Percentiles rank a stretch among this genome's conserved stretches.
Conservation (phyloP, 2,888 invertebrate genomes). For the Microplitis deprimator region DNA sequence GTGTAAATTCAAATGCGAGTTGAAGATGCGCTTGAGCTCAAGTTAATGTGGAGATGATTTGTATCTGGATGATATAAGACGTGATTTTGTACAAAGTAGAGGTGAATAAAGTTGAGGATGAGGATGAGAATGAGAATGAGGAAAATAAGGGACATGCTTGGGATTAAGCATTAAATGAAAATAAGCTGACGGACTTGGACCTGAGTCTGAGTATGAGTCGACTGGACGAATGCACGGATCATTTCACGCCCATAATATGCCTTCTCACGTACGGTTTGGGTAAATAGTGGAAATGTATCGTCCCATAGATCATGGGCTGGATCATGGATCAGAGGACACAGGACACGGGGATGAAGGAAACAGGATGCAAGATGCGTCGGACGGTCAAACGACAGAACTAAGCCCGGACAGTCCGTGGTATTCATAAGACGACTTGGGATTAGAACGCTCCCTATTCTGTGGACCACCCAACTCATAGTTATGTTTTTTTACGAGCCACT, state of each 20-base stretch:
- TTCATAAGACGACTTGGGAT: conserved; percentile 68
- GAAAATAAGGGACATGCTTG: too few relatives aligned
- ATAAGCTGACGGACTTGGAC: too few relatives aligned
- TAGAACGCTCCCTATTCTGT: conserved; percentile 55
- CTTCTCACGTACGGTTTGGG: conserved; percentile 60
- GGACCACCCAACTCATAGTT: conserved; percentile 63
- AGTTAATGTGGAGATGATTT: not conserved
- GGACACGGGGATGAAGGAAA: conserved; percentile 45
- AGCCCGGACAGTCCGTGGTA: conserved; percentile 67
- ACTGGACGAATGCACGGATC: conserved; percentile 69
- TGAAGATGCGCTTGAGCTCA: too few relatives aligned
- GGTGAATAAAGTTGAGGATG: not conserved
- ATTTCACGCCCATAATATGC: conserved; percentile 71
- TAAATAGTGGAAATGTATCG: not conserved
- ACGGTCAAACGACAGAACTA: conserved; percentile 50
- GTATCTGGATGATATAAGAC: not conserved
- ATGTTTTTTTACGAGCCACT: not conserved
- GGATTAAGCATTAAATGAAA: too few relatives aligned
- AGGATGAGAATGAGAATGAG: not conserved
- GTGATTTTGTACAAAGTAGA: not conserved
- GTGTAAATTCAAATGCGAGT: not conserved
- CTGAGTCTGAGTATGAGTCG: not conserved
- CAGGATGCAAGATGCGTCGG: conserved; percentile 53
- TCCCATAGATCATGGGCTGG: not conserved
- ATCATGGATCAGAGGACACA: conserved; percentile 47